phyloP scores from a whole-genome alignment of 2,888 invertebrate species.

The Apocheima hispidaria region DNA sequence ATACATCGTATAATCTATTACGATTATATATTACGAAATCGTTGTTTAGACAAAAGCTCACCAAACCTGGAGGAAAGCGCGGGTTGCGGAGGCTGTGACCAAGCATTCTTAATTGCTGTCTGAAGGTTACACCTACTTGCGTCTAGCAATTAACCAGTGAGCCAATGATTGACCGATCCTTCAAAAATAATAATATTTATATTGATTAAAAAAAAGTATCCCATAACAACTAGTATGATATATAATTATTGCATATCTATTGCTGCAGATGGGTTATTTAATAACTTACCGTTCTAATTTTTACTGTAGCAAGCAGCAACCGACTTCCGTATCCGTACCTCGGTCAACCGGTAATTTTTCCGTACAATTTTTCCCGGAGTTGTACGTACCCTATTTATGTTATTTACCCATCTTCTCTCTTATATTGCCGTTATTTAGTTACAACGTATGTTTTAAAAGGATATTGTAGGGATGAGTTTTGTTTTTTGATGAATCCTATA shows the following conservation, averaged over 20 bases:
- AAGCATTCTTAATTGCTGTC: no score
- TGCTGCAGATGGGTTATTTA: not conserved
- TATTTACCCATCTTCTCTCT: constrained; percentile 29
- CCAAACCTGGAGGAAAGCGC: no score
- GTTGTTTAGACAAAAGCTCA: no score
- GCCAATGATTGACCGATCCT: no score
- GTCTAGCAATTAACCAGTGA: no score
- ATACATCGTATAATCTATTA: no score
- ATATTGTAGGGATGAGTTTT: constrained; percentile 8
- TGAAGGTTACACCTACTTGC: no score
- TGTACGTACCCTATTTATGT: constrained; percentile 31
- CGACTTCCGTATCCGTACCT: constrained; percentile 36
- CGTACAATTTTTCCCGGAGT: constrained; percentile 34
- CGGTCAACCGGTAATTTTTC: constrained; percentile 45
- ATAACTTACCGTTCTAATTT: constrained; percentile 7
- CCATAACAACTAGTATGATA: not conserved
- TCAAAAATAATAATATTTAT: no score
- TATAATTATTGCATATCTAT: no score
- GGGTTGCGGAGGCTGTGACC: no score
- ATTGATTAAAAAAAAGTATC: not conserved
- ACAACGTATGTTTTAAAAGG: constrained; percentile 10
- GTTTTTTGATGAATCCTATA: constrained; percentile 2
- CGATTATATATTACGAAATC: no score
- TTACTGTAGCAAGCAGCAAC: constrained; percentile 11
- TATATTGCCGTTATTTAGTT: constrained; percentile 34